phyloP scores from a whole-genome alignment of 2,113 vertebrate genomes.

The Odocoileus hemionus region DNA sequence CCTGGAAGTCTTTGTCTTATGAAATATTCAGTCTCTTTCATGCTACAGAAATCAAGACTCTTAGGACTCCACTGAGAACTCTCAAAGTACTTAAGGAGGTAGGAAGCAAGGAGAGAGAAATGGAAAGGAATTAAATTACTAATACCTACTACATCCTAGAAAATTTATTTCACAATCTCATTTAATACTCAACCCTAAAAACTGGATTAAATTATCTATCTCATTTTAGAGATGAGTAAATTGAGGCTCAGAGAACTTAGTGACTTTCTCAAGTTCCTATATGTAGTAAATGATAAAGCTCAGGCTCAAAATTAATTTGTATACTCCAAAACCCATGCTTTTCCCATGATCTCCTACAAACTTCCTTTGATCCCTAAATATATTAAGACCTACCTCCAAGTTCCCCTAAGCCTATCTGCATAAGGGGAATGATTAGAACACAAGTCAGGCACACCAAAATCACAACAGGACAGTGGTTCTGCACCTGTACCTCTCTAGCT shows the following conservation, averaged over 20 bases:
- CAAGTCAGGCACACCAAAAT: background rate
- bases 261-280: background rate
- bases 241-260: background rate
- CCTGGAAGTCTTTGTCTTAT: conserved; percentile 40
- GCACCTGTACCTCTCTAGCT: background rate
- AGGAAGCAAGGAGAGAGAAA: conserved; percentile 12
- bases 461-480: background rate
- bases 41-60: conserved; percentile 37
- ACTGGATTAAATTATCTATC: background rate
- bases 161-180: conserved; percentile 24
- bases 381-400: background rate
- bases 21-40: conserved; percentile 61
- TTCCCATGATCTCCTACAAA: background rate
- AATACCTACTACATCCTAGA: background rate
- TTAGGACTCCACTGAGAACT: conserved; percentile 17
- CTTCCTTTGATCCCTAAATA: background rate
- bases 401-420: background rate
- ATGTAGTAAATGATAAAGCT: background rate
- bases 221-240: conserved; percentile 33
- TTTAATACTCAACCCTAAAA: background rate
- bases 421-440: background rate
- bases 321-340: background rate
- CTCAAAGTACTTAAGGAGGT: conserved; percentile 18
- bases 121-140: background rate
- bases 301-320: background rate